These are phyloP conservation scores for Balaeniceps rex DNA, from an alignment of 2,113 vertebrate genomes.

Conservation along the genomic window DNA sequence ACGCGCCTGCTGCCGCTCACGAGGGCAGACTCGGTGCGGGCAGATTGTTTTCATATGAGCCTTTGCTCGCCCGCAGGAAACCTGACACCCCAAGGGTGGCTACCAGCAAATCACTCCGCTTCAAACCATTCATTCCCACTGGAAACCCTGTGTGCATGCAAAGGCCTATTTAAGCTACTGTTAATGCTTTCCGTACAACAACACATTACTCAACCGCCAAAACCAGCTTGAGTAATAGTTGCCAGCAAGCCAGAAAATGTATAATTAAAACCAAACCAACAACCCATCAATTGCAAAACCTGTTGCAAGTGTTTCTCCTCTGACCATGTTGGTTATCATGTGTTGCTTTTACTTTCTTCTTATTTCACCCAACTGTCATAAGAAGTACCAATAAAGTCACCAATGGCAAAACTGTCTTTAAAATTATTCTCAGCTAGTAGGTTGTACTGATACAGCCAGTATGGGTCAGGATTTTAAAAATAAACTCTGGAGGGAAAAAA, in stretches of 20 bases:
- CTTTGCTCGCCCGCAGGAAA: conserved; percentile 8
- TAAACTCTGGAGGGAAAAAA: background rate
- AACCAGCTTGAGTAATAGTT: background rate
- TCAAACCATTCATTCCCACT: conserved; percentile 22
- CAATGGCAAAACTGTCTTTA: background rate
- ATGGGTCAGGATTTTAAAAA: background rate
- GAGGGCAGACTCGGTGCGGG: rapidly evolving
- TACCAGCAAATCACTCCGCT: conserved; percentile 4
- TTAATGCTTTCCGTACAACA: conserved; percentile 11
- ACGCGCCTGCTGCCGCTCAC: rapidly evolving
- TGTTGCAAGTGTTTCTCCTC: background rate
- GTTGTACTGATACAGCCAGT: background rate
- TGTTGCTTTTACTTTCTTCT: background rate
- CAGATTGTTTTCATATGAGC: conserved; percentile 13
- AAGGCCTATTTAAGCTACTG: background rate
- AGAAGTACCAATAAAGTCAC: background rate
- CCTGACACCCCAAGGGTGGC: conserved; percentile 31
- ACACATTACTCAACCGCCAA: background rate
- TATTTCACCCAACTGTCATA: background rate
- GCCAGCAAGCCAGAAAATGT: background rate
- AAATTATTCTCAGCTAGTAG: background rate
- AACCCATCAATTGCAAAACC: background rate
- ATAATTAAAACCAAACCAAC: conserved; percentile 22
- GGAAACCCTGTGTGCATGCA: background rate
- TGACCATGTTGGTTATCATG: background rate